phyloP scores from a whole-genome alignment of 2,113 vertebrate genomes.

The Salvator merianae region DNA sequence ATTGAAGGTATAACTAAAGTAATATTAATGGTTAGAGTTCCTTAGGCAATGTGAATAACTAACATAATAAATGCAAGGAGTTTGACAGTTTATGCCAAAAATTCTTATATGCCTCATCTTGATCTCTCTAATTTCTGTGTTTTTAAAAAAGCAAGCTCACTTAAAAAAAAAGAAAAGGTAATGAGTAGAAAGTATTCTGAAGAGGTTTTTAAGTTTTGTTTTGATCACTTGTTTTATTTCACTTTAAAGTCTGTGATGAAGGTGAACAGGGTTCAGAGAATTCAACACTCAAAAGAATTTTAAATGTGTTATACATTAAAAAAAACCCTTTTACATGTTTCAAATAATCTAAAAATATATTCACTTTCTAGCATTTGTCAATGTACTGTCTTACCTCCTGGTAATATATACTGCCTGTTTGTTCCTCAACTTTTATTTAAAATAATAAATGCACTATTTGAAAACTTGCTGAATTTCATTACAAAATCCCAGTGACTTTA shows the following conservation, averaged over 20 bases:
- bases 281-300: background rate
- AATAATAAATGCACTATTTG: background rate
- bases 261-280: background rate
- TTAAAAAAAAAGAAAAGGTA: no score
- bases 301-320: background rate
- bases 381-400: background rate
- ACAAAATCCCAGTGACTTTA: background rate
- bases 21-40: no score
- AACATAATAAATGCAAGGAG: background rate
- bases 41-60: no score
- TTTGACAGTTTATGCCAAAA: background rate
- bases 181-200: background rate
- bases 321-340: background rate
- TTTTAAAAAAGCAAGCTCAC: background rate
- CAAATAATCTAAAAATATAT: background rate
- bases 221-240: background rate
- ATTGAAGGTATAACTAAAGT: no score
- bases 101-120: background rate
- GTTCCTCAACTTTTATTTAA: background rate
- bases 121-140: background rate
- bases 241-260: background rate
- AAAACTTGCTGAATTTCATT: background rate
- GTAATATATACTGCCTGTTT: background rate
- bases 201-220: background rate
- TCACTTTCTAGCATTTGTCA: background rate